These are phyloP conservation scores for Drosophila malerkotliana DNA, from an alignment of 1,140 invertebrate genomes.

Conservation along the genomic window DNA sequence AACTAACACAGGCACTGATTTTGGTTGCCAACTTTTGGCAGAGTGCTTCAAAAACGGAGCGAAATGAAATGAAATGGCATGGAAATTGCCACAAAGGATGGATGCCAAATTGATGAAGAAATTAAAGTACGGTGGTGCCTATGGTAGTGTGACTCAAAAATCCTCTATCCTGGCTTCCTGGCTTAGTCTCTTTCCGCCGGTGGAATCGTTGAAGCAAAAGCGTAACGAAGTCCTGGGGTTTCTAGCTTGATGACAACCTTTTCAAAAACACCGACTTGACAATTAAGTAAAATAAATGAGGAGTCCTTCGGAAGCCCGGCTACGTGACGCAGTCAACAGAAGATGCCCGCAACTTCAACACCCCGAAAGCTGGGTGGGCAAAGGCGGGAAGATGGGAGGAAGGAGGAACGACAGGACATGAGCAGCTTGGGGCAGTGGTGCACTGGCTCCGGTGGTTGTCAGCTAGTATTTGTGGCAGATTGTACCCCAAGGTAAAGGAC, in stretches of 20 bases:
- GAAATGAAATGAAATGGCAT: slow-evolving; percentile 42
- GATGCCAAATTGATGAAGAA: slow-evolving; percentile 36
- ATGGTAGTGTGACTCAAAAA: slow-evolving; percentile 5
- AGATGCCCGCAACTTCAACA: slow-evolving; percentile 76
- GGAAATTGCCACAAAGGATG: slow-evolving; percentile 39
- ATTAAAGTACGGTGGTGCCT: slow-evolving; percentile 18
- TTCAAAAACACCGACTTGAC: slow-evolving; percentile 75
- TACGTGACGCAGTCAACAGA: slow-evolving; percentile 66
- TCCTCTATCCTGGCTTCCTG: slow-evolving; percentile 17
- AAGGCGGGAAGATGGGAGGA: slow-evolving; percentile 6
- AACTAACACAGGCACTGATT: slow-evolving; percentile 47
- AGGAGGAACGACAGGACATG: background rate
- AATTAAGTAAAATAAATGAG: slow-evolving; percentile 83
- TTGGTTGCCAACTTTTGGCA: slow-evolving; percentile 48
- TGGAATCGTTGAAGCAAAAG: slow-evolving; percentile 47
- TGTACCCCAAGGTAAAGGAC: slow-evolving; percentile 74
- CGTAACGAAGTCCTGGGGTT: slow-evolving; percentile 18
- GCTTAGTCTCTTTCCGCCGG: slow-evolving; percentile 5
- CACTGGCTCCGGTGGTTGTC: slow-evolving; percentile 34
- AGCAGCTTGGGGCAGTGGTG: background rate
- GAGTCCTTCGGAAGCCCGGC: slow-evolving; percentile 50
- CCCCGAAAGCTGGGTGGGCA: slow-evolving; percentile 28
- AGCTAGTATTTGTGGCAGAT: slow-evolving; percentile 73
- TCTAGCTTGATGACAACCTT: slow-evolving; percentile 67
- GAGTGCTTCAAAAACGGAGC: slow-evolving; percentile 13